A percentile compares a stretch with the other conserved stretches of the same genome.
Conservation (phyloP, 2,797 vertebrate genomes). For the Potorous gilbertii region DNA sequence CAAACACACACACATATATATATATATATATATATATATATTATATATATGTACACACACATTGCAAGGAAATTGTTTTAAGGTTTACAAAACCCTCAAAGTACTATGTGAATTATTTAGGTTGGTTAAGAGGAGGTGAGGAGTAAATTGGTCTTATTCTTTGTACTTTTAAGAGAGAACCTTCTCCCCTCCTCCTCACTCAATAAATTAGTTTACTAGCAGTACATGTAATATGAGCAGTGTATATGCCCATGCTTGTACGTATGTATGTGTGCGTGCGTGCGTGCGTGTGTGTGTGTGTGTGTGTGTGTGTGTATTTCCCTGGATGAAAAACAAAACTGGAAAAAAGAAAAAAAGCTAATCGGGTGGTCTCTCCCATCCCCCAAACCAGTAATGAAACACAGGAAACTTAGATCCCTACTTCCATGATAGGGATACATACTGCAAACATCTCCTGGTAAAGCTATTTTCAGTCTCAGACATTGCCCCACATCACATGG, state of each 20-base stretch:
- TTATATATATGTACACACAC: too few relatives aligned
- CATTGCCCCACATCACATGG: conserved; percentile 48
- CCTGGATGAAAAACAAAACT: background rate
- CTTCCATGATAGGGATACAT: background rate
- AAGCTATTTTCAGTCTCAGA: conserved; percentile 53
- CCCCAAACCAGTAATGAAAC: background rate
- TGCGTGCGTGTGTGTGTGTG: background rate
- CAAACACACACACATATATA: too few relatives aligned
- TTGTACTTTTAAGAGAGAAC: background rate
- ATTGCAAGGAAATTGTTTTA: background rate
- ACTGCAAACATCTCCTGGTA: conserved; percentile 47
- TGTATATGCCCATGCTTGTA: too few relatives aligned
- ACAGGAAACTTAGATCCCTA: background rate
- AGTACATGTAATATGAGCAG: background rate
- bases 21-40: too few relatives aligned
- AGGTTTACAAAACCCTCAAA: background rate
- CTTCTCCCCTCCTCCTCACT: background rate
- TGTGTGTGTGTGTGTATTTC: background rate
- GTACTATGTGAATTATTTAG: background rate
- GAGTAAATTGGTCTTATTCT: background rate
- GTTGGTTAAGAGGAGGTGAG: background rate
- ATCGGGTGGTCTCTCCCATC: background rate
- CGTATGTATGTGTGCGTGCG: too few relatives aligned
- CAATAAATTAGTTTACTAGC: background rate
- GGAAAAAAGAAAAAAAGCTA: background rate